Conservation (phyloP, 2,113 vertebrate genomes). For the Myxocyprinus asiaticus region DNA sequence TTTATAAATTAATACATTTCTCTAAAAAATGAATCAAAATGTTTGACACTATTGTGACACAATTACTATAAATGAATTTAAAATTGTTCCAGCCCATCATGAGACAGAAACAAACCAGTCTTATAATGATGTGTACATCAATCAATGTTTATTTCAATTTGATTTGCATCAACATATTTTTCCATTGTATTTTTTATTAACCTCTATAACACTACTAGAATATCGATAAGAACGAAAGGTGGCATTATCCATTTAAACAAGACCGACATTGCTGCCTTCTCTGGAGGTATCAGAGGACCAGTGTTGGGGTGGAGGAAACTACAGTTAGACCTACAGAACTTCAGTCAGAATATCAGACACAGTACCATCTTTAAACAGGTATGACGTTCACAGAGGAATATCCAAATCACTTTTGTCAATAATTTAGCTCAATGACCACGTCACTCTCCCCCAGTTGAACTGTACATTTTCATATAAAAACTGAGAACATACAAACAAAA, state of each 20-base stretch:
- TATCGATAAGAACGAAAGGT: slow-evolving; percentile 79
- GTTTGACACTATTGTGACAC: background rate
- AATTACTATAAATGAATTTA: too few species aligned
- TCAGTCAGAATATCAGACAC: slow-evolving; percentile 75
- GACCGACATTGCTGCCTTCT: slow-evolving; percentile 73
- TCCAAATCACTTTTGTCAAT: slow-evolving; percentile 60
- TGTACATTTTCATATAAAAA: slow-evolving; percentile 80
- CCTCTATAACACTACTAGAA: slow-evolving; percentile 78
- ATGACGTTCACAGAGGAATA: slow-evolving; percentile 79
- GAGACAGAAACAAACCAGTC: slow-evolving; percentile 43
- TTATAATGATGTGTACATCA: slow-evolving; percentile 71
- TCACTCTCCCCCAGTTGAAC: slow-evolving; percentile 66
- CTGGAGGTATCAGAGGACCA: slow-evolving; percentile 64
- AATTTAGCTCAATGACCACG: slow-evolving; percentile 60
- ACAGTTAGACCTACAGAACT: slow-evolving; percentile 70
- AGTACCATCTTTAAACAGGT: slow-evolving; percentile 80
- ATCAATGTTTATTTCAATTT: slow-evolving; percentile 81
- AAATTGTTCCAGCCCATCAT: background rate
- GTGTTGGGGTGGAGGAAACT: slow-evolving; percentile 61
- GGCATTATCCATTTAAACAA: slow-evolving; percentile 76
- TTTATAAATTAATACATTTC: too few species aligned
- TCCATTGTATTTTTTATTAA: slow-evolving; percentile 66
- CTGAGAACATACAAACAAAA: slow-evolving; percentile 79
- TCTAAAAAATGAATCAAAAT: background rate
- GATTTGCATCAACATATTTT: slow-evolving; percentile 79